Percentiles rank a stretch among this genome's conserved stretches.
Conservation (phyloP, 2,797 vertebrate species). For the Buceros bicornis region DNA sequence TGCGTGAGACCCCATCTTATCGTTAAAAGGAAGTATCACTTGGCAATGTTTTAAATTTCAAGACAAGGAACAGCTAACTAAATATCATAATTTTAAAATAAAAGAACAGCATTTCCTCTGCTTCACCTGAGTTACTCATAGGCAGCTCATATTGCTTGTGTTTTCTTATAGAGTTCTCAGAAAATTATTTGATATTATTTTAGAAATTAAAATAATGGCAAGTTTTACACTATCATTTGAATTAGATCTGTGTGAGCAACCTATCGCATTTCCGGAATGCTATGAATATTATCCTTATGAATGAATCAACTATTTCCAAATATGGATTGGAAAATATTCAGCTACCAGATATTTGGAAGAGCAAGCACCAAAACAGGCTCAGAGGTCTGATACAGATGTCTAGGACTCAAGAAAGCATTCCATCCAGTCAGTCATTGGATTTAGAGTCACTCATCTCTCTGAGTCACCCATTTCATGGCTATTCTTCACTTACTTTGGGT, state of each 20-base stretch:
- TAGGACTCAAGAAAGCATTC: slow-evolving; percentile 54
- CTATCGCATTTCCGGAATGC: slow-evolving; percentile 53
- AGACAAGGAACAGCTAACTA: slow-evolving; percentile 5
- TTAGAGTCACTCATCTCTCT: slow-evolving; percentile 39
- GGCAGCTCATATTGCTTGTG: background rate
- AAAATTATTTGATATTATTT: background rate
- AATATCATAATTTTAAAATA: slow-evolving; percentile 18
- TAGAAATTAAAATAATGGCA: slow-evolving; percentile 16
- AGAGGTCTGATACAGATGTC: slow-evolving; percentile 54
- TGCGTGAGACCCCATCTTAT: background rate
- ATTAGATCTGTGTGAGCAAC: slow-evolving; percentile 3
- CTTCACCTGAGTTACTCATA: slow-evolving; percentile 12
- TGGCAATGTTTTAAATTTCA: slow-evolving; percentile 35
- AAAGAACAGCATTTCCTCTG: slow-evolving; percentile 24
- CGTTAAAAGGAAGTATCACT: slow-evolving; percentile 18
- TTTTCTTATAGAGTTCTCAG: background rate
- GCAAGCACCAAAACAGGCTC: slow-evolving; percentile 57
- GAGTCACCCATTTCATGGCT: slow-evolving; percentile 66
- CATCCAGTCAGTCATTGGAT: slow-evolving; percentile 31
- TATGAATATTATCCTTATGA: slow-evolving; percentile 51
- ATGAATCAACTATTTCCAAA: slow-evolving; percentile 72
- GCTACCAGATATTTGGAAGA: slow-evolving; percentile 64
- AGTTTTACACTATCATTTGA: background rate
- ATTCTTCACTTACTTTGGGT: slow-evolving; percentile 53
- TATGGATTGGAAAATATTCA: slow-evolving; percentile 72